Conservation (phyloP, 2,113 vertebrate genomes). For the Poicephalus meyeri region DNA sequence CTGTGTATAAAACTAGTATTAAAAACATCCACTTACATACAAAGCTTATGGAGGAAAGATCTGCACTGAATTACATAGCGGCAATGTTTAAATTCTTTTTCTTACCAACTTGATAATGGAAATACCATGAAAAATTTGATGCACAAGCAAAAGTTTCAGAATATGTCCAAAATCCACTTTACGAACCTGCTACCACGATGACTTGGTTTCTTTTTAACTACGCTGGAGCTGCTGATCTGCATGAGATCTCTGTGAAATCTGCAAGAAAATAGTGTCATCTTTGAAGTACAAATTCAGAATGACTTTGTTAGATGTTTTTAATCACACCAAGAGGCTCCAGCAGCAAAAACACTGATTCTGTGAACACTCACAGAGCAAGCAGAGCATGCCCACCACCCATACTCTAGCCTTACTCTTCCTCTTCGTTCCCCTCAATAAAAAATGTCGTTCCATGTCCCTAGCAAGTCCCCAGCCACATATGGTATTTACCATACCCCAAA, state of each 20-base stretch:
- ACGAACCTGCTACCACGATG: not conserved
- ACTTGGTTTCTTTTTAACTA: not conserved
- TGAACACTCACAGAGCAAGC: not conserved
- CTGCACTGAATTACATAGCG: not conserved
- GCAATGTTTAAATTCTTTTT: not conserved
- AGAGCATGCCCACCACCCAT: not conserved
- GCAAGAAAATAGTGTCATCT: not conserved
- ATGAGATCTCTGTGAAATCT: not conserved
- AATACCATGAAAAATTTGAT: not conserved
- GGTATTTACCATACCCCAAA: not conserved
- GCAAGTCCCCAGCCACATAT: not conserved
- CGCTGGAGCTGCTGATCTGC: not conserved
- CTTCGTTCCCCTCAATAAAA: rapidly evolving
- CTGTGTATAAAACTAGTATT: not conserved
- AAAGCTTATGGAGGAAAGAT: not conserved
- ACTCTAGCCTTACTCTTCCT: not conserved
- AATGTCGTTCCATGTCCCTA: not conserved
- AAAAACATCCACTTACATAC: not conserved
- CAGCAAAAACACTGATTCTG: not conserved
- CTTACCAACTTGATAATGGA: not conserved
- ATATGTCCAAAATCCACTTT: not conserved
- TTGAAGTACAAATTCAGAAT: not conserved
- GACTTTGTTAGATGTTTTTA: not conserved
- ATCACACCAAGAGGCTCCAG: not conserved
- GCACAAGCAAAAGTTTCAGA: not conserved